Base-by-base conservation (phyloP, 2,888 invertebrate species). In the Heliconius cydno region DNA sequence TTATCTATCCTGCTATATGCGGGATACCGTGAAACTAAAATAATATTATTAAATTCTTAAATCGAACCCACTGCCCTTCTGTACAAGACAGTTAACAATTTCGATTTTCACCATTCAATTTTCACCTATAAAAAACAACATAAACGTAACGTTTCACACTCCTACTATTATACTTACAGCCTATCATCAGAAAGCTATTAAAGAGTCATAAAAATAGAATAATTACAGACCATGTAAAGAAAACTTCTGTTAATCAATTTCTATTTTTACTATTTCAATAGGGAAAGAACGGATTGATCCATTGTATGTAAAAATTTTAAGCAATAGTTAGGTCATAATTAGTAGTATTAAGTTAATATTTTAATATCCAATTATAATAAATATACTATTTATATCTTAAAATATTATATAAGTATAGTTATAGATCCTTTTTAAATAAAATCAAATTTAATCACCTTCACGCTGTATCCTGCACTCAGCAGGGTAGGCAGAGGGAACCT, bases 211-310 rank as follows among this genome's bases (percentile, higher is more conserved):
- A 68, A 34, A 46, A 46, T 46, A 52, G 22, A 57, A 28, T 71
- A 46, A 71, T 52, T 71, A 71, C 28, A 71, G 71, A 22, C 15
- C 52, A 52, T 10, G 71, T 28, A 52, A 52, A 52, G 25, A 52
- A 71, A 68, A 38, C n/a, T 28, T 71, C 19, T 25, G 76, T 76
- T 79, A 79, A 76, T 73, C 67, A 70, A 73, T 76, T 81, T 81
- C 76, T 76, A 63, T 74, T 67, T 41, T 28, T 30, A 76, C 60
- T 34, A 46, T 63, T 66, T 22, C 28, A 28, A 25, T 13, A 72
- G 0, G 22, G 68, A 57, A 76, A 46, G 15, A 2, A 79, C 77
- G 76, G 74, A 38, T 34, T n/a, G 30, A 34, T 28, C 60, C 28
- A 74, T 81, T 79, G 81, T 81, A 15, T 77, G 63, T 63, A 28